Conservation (phyloP, 1,140 invertebrate genomes). For the Drosophila persimilis region DNA sequence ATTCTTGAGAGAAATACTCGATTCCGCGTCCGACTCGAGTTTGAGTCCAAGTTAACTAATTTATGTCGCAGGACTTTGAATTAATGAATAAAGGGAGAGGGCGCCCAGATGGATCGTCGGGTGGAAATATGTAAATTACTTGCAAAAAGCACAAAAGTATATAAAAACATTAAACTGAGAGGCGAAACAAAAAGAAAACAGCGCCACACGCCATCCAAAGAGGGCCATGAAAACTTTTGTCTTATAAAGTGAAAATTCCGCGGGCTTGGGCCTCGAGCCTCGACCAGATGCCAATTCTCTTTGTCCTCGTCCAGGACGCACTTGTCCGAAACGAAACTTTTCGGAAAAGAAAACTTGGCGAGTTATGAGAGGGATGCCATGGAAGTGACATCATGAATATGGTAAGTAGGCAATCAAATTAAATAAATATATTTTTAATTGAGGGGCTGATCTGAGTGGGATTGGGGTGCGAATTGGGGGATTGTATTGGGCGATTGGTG, state of each 20-base stretch:
- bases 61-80: slow-evolving; percentile 80
- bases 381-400: slow-evolving; percentile 52
- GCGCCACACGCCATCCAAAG: slow-evolving; percentile 74
- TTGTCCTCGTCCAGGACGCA: slow-evolving; percentile 3
- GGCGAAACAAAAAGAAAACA: slow-evolving; percentile 49
- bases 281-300: slow-evolving; percentile 58
- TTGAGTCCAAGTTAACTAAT: slow-evolving; percentile 75
- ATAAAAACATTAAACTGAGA: slow-evolving; percentile 48
- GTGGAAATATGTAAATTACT: slow-evolving; percentile 73
- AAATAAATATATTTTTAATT: slow-evolving; percentile 50
- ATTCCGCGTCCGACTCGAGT: slow-evolving; percentile 9
- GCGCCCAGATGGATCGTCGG: slow-evolving; percentile 72
- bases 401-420: slow-evolving; percentile 49
- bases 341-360: slow-evolving; percentile 31
- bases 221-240: slow-evolving; percentile 75
- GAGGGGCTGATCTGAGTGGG: slow-evolving; percentile 6
- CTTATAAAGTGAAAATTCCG: slow-evolving; percentile 70
- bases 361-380: slow-evolving; percentile 36
- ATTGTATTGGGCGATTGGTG: no score
- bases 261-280: slow-evolving; percentile 17
- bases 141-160: slow-evolving; percentile 53
- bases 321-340: slow-evolving; percentile 31
- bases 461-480: slow-evolving; percentile 11
- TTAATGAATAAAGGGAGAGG: slow-evolving; percentile 80
- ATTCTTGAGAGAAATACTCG: slow-evolving; percentile 64